Base-by-base conservation (phyloP, 2,797 vertebrate genomes). In the Silurus lanzhouensis region DNA sequence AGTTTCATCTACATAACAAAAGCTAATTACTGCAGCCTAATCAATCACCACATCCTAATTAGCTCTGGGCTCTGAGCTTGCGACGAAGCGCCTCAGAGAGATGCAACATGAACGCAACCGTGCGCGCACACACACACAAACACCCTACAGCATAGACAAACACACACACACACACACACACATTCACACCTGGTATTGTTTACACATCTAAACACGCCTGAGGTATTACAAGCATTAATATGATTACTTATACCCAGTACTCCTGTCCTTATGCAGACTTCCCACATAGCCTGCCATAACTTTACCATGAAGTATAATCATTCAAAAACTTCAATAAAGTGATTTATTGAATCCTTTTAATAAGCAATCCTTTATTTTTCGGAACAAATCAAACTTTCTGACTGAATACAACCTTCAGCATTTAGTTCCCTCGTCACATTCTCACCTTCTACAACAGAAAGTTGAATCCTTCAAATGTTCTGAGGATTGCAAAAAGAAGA, bases 1-100 rank as follows among this genome's bases (percentile, higher is more conserved):
- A 88, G 86, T 83, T 90, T 89, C 88, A 89, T 88, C 88, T 89
- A 86, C 88, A 89, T 89, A 86, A 88, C 89, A 89, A 90, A 90
- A 87, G 93, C 94, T 95, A 95, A 95, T 95, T 95, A 94, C 92
- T 93, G 92, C 92, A 91, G 92, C 90, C 90, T 91, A 93, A 95
- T 95, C 94, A 95, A 95, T 95, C 94, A 94, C 94, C 92, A 92
- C 92, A 91, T 93, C 90, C 93, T 94, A 94, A 93, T 95, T 93
- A 94, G 89, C 89, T 84, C 83, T 27, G 80, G 80, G 87, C 85
- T 83, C n/a, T 58, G 82, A 82, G 77, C 84, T 82, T 82, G 83
- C 46, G 83, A 85, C 9, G 60, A 1, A 44, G 70, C 58, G 83
- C 57, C 83, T 83, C 44, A 60, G n/a, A 78, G 55, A 77, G 71